Evolutionary conservation across 2,888 invertebrate genomes (phyloP).

Genomic region (Apodemia duryi): DNA sequence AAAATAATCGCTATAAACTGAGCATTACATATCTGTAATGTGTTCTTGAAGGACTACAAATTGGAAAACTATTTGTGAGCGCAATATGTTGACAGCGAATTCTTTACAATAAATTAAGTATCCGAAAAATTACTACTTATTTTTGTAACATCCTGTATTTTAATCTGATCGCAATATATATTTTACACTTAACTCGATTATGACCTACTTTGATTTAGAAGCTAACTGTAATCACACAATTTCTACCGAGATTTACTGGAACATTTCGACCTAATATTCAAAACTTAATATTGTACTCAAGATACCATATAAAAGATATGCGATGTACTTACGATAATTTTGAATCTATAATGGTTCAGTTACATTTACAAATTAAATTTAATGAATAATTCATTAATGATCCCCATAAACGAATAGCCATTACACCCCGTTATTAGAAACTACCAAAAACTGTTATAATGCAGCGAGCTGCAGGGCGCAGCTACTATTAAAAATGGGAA

Average conservation of each 20-base stretch:
- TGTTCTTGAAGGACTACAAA: too few species aligned
- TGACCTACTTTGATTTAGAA: neutral
- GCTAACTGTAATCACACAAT: slow-evolving; percentile 20
- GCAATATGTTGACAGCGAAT: too few species aligned
- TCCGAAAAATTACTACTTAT: too few species aligned
- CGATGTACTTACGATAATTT: neutral
- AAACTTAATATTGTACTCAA: neutral
- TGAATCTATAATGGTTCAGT: neutral
- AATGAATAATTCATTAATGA: slow-evolving; percentile 6
- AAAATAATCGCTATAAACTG: too few species aligned
- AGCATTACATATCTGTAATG: too few species aligned
- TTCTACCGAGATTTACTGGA: neutral
- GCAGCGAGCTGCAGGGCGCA: too few species aligned
- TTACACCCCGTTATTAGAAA: slow-evolving; percentile 10
- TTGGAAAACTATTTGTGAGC: too few species aligned
- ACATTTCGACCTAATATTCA: neutral
- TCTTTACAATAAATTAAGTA: too few species aligned
- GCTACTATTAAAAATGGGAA: too few species aligned
- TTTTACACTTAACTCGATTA: neutral
- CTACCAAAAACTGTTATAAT: too few species aligned
- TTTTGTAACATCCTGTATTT: too few species aligned
- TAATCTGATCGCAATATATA: neutral
- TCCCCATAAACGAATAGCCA: slow-evolving; percentile 45
- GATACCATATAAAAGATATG: slow-evolving; percentile 1
- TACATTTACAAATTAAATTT: neutral